phyloP scores from a whole-genome alignment of 2,888 invertebrate species.

The Hirtodrosophila trivittata region DNA sequence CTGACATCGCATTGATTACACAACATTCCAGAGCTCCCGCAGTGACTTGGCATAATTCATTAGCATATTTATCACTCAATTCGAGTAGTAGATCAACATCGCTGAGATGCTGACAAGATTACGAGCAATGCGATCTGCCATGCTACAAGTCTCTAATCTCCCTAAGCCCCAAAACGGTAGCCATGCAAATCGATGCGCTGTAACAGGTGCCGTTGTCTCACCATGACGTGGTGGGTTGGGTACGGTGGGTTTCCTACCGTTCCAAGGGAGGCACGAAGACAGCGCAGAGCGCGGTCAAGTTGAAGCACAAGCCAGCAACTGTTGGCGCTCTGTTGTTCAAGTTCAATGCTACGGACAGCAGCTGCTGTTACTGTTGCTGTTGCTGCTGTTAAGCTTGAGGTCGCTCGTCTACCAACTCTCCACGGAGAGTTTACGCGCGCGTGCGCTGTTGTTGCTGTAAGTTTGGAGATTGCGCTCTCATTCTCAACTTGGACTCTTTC shows the following conservation, averaged over 20 bases:
- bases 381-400: constrained; percentile 45
- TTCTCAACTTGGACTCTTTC: constrained; percentile 50
- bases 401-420: constrained; percentile 44
- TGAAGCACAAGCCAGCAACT: constrained; percentile 2
- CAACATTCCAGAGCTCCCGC: constrained; percentile 28
- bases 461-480: constrained; percentile 56
- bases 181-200: constrained; percentile 62
- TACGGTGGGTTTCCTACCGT: constrained; percentile 13
- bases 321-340: constrained; percentile 59
- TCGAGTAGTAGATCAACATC: constrained; percentile 34
- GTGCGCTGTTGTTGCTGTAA: constrained; percentile 42
- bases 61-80: constrained; percentile 55
- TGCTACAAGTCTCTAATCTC: constrained; percentile 5
- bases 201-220: constrained; percentile 72
- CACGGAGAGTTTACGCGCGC: constrained; percentile 38
- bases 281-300: constrained; percentile 6
- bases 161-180: constrained; percentile 46
- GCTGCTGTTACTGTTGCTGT: constrained; percentile 36
- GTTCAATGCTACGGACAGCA: constrained; percentile 64
- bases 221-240: constrained; percentile 25
- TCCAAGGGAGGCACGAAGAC: no score
- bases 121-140: constrained; percentile 34
- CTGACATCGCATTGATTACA: constrained; percentile 43
- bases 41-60: constrained; percentile 47
- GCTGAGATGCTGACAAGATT: constrained; percentile 47